These are phyloP conservation scores for Pseudachorutes palmiensis DNA, from an alignment of 1,140 invertebrate species.

Conservation along the genomic window DNA sequence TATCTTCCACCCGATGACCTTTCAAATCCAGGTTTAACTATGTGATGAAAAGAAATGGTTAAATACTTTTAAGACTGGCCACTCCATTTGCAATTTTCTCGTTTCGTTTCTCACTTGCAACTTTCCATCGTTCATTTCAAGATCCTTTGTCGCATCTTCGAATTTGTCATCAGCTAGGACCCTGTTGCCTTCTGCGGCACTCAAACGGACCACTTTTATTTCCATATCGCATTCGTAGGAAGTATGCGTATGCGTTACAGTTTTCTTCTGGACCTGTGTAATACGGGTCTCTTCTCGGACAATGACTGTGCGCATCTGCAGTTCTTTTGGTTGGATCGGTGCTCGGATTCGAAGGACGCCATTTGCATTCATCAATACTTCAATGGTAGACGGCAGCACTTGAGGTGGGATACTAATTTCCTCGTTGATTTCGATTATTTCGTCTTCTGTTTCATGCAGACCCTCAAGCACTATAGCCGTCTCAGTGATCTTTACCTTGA, in stretches of 20 bases:
- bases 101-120: background rate
- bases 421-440: conserved; percentile 5
- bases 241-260: background rate
- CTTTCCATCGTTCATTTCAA: background rate
- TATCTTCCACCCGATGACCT: background rate
- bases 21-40: background rate
- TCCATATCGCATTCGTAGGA: background rate
- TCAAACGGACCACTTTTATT: background rate
- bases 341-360: conserved; percentile 1
- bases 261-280: background rate
- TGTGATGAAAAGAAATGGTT: background rate
- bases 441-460: background rate
- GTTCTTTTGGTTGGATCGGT: background rate
- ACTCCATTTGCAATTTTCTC: too few species aligned
- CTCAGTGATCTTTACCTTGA: background rate
- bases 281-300: background rate
- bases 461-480: background rate
- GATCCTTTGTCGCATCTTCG: conserved; percentile 5
- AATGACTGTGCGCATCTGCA: background rate
- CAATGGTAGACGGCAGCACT: background rate
- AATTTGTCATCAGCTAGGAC: background rate
- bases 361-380: background rate
- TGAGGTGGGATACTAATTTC: background rate
- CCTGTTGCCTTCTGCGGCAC: background rate
- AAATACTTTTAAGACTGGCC: background rate